phyloP scores from a whole-genome alignment of 2,888 invertebrate species.

The Tiphia femorata region DNA sequence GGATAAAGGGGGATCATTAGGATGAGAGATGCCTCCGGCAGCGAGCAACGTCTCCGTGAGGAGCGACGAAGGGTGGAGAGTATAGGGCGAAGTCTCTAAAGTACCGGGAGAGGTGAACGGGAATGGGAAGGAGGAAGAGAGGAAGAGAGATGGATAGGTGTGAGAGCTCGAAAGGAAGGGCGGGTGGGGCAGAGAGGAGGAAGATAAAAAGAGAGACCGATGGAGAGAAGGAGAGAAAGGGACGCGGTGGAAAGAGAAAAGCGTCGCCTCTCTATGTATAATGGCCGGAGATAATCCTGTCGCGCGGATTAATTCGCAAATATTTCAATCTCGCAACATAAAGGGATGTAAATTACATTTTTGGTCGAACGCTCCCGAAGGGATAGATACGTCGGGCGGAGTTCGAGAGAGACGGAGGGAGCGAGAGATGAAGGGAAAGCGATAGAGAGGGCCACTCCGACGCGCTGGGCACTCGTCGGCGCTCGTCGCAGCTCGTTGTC shows the following conservation, averaged over 20 bases:
- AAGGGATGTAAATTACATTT: slow-evolving; percentile 69
- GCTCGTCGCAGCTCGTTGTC: slow-evolving; percentile 14
- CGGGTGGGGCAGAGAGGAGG: slow-evolving; percentile 22
- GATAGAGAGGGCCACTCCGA: slow-evolving; percentile 12
- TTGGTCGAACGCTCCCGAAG: slow-evolving; percentile 63
- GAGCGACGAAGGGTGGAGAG: slow-evolving; percentile 28
- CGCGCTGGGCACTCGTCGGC: neutral
- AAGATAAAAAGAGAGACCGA: slow-evolving; percentile 30
- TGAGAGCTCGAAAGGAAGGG: slow-evolving; percentile 2
- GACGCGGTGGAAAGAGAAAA: slow-evolving; percentile 28
- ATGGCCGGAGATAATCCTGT: slow-evolving; percentile 62
- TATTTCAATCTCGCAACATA: slow-evolving; percentile 68
- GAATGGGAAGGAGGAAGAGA: slow-evolving; percentile 6
- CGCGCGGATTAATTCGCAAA: slow-evolving; percentile 66
- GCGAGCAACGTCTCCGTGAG: slow-evolving; percentile 18
- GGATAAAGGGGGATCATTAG: slow-evolving; percentile 55
- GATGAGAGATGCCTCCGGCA: slow-evolving; percentile 30
- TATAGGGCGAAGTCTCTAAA: slow-evolving; percentile 33
- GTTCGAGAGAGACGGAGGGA: slow-evolving; percentile 34
- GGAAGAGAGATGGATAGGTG: neutral
- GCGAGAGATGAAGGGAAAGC: slow-evolving; percentile 29
- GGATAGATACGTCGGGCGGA: slow-evolving; percentile 36
- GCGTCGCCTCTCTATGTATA: slow-evolving; percentile 51
- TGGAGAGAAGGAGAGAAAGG: slow-evolving; percentile 11
- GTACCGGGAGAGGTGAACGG: slow-evolving; percentile 31